Evolutionary conservation across 2,888 invertebrate genomes (phyloP).

Genomic region (Hymenopus coronatus): DNA sequence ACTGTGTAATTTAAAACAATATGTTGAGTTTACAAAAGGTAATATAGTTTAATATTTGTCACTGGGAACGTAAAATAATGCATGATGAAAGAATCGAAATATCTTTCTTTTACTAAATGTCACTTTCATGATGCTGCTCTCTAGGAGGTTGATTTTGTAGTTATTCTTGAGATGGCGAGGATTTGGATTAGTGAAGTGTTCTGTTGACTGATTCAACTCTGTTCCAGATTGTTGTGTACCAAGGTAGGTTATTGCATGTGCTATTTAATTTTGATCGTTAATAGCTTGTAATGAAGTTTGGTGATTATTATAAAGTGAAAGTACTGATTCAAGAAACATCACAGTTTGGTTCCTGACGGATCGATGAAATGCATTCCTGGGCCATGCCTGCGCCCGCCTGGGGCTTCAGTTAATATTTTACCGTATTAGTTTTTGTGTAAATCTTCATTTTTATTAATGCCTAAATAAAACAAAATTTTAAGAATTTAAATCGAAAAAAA

Average conservation of each 20-base stretch:
- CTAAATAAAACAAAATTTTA: background rate
- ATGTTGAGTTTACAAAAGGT: background rate
- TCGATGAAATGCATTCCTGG: slow-evolving; percentile 24
- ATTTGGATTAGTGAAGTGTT: background rate
- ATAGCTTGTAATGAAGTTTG: background rate
- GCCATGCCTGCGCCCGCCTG: slow-evolving; percentile 17
- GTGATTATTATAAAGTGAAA: background rate
- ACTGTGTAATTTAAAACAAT: background rate
- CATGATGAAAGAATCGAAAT: background rate
- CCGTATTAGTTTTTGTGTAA: background rate
- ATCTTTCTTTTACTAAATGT: slow-evolving; percentile 6
- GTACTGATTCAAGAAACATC: background rate
- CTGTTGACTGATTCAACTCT: background rate
- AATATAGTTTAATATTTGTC: background rate
- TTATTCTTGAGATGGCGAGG: background rate
- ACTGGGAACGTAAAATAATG: background rate
- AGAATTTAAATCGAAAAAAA: background rate
- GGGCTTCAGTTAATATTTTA: background rate
- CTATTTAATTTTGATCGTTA: background rate
- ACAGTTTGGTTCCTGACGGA: slow-evolving; percentile 10
- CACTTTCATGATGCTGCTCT: slow-evolving; percentile 2
- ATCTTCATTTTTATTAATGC: background rate
- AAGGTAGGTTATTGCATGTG: slow-evolving; percentile 6
- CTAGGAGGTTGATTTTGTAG: slow-evolving; percentile 6
- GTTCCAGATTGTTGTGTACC: background rate